Evolutionary conservation across 2,888 invertebrate genomes (phyloP), one percentile per base, ranked within the genome.

Genomic region (Sericinus montela): DNA sequence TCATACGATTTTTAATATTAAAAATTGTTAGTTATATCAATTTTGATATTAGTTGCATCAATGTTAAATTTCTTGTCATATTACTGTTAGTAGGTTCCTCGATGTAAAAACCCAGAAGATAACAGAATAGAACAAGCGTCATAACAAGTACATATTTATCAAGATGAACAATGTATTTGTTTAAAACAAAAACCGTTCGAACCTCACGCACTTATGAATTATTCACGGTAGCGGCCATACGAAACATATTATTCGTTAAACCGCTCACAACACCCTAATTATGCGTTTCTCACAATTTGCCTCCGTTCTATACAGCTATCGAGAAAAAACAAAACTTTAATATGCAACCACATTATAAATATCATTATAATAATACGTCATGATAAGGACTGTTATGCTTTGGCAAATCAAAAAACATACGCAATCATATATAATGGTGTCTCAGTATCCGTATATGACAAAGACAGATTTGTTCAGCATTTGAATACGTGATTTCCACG

Each of bases 201-300:
- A 29, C 40, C 40, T 28, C 16, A n/a, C n/a, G n/a, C n/a, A 71
- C 61, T 78, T 77, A 78, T 69, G 61, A 71, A 84, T 82, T 81
- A 75, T 78, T 75, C 80, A 84, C 80, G 81, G 81, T 78, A 72
- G 67, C 76, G 57, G 63, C 57, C 69, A 66, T 61, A 66, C 58
- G 54, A 65, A 72, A 73, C 75, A 72, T 75, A 71, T 78, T 75
- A 81, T 82, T 80, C 75, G 71, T 69, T 60, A 65, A 72, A 69
- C 69, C 70, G 67, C 68, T 74, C 58, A 69, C 59, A 11, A 32
- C 13, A 56, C 63, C 57, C 52, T 75, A 75, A 80, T 80, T 75
- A 80, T 75, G 66, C 69, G 67, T 74, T 81, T 84, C 82, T 74
- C 83, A 84, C 81, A 75, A 79, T 77, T 74, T 69, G 60, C 63